A percentile compares a stretch with the other conserved stretches of the same genome.
Conservation (phyloP, 2,113 vertebrate species). For the Hiodon alosoides region DNA sequence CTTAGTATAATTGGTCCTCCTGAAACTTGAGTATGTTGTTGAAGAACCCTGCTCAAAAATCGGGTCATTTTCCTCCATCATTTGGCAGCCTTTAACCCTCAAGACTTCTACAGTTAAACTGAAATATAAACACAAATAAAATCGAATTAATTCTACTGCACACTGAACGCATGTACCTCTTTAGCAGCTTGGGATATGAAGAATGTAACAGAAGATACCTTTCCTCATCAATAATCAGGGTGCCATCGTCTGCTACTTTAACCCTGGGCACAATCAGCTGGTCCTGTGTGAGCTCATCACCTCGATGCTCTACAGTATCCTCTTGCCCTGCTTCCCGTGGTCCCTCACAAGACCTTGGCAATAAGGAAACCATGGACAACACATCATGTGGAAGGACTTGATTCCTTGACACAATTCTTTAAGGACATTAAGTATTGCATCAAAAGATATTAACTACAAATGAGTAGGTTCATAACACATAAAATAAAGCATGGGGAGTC, state of each 20-base stretch:
- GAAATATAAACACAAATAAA: constrained; percentile 33
- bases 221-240: constrained; percentile 94
- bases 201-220: constrained; percentile 59
- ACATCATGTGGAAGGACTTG: not conserved
- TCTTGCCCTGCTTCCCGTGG: constrained; percentile 51
- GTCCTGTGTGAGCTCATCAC: constrained; percentile 49
- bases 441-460: not conserved
- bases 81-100: constrained; percentile 80
- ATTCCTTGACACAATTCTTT: not conserved
- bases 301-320: constrained; percentile 46
- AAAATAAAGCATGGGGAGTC: not conserved
- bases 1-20: constrained; percentile 79
- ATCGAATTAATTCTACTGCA: not conserved
- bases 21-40: constrained; percentile 95
- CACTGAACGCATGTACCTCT: too few relatives aligned
- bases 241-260: constrained; percentile 93
- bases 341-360: not conserved
- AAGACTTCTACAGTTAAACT: constrained; percentile 93
- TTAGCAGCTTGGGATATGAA: too few relatives aligned
- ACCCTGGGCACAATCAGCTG: constrained; percentile 81
- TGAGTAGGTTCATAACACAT: not conserved
- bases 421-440: too few relatives aligned
- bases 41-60: constrained; percentile 96
- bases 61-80: constrained; percentile 82
- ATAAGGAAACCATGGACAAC: not conserved